Evolutionary conservation across 2,113 vertebrate genomes (phyloP), one percentile per base, ranked within the genome.

Genomic region (Platysteira castanea): DNA sequence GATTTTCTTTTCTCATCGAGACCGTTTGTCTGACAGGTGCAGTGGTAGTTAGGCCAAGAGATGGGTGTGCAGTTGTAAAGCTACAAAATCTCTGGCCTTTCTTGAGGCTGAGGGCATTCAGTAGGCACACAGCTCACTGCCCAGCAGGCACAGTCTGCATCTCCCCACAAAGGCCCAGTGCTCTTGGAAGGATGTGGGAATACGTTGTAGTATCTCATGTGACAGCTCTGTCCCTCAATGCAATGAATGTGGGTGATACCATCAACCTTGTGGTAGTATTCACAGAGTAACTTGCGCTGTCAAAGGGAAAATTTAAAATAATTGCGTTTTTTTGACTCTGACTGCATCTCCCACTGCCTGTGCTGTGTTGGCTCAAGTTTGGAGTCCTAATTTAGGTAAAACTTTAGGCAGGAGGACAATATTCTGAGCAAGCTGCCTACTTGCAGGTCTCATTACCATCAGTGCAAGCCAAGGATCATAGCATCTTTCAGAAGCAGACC

Each of bases 391-490:
- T 86, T 84, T 49, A 70, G 52, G 54, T 50, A 30, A 74, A 94
- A 76, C 31, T 77, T 82, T 0, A 73, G 50, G 42, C 54, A 28
- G 30, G 61, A 80, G 46, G 15, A 22, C 63, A 59, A 2, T 70
- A 20, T 64, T 61, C 24, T n/a, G 75, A 69, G n/a, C 31, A 64
- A 69, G 19, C 41, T 74, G 67, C 64, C 26, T 73, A 9, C 17
- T 35, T 90, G 56, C 50, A 76, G 56, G 20, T 91, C 20, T 27
- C 27, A 5, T 89, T 70, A 23, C 14, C 35, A 47, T 74, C 61
- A 49, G 16, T 15, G 26, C 0, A 0, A 56, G n/a, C 56, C 0
- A 1, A 70, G 73, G 50, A 35, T 44, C 6, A 0, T 1, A 24
- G 37, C 57, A 57, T 63, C 67, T 76, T 64, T 76, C 53, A 53